phyloP scores from a whole-genome alignment of 2,113 vertebrate genomes.

The Paramormyrops kingsleyae region DNA sequence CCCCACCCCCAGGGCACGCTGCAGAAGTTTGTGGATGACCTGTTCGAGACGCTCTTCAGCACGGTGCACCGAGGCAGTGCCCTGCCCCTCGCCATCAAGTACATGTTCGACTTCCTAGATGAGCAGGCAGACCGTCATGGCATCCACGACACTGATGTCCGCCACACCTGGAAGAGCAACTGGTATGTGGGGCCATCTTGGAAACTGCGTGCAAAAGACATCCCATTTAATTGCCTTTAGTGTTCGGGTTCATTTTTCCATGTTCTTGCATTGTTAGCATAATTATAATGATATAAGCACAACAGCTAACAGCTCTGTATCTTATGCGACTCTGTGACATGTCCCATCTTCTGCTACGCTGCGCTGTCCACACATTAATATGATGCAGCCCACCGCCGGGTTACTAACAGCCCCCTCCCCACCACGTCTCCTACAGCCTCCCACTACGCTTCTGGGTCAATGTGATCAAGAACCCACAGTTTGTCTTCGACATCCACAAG shows the following conservation, averaged over 20 bases:
- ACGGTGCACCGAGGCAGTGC: slow-evolving; percentile 91
- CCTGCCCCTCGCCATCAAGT: slow-evolving; percentile 94
- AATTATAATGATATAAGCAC: background rate
- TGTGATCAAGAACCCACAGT: slow-evolving; percentile 98
- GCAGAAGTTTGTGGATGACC: slow-evolving; percentile 95
- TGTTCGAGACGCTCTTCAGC: slow-evolving; percentile 97
- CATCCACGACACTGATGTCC: slow-evolving; percentile 90
- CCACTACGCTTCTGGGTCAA: slow-evolving; percentile 98
- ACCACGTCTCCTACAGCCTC: slow-evolving; percentile 60
- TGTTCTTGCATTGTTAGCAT: background rate
- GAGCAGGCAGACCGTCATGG: slow-evolving; percentile 93
- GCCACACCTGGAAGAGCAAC: slow-evolving; percentile 99
- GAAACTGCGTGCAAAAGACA: background rate
- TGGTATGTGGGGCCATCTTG: slow-evolving; percentile 66
- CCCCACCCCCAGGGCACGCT: slow-evolving; percentile 74
- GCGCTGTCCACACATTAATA: background rate
- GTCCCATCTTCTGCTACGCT: background rate
- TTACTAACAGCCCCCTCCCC: background rate
- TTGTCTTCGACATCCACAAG: slow-evolving; percentile 98
- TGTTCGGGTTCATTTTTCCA: background rate
- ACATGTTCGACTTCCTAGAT: slow-evolving; percentile 99
- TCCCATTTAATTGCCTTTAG: background rate
- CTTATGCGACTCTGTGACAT: background rate
- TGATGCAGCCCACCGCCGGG: background rate
- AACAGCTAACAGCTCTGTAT: background rate